Conservation (phyloP, 2,797 vertebrate species). For the Coracias cyanogaster region DNA sequence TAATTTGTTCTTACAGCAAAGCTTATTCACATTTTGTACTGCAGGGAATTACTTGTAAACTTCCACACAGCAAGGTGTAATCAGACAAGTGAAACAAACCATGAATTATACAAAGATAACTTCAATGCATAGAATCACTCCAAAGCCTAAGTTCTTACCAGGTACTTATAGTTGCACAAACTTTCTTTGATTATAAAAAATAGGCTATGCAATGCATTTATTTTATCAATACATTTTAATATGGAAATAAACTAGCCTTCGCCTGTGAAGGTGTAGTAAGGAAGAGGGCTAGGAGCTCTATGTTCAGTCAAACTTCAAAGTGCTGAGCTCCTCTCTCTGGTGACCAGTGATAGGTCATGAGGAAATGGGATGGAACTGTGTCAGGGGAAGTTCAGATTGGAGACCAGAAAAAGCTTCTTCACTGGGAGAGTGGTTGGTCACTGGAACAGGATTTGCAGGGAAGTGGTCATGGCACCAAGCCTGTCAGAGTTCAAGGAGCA, state of each 20-base stretch:
- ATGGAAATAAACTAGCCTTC: background rate
- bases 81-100: background rate
- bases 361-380: accelerated
- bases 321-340: background rate
- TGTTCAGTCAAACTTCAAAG: background rate
- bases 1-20: background rate
- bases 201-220: background rate
- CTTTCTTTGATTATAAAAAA: background rate
- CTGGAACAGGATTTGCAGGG: background rate
- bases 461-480: background rate
- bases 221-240: background rate
- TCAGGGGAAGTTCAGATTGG: background rate
- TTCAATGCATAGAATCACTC: background rate
- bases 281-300: background rate
- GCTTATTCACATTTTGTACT: constrained; percentile 5
- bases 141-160: background rate
- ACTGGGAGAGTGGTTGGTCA: accelerated
- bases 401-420: background rate
- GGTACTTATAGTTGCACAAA: background rate
- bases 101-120: background rate
- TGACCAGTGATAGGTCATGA: accelerated
- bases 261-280: background rate
- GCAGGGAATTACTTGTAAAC: background rate
- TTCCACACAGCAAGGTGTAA: background rate
- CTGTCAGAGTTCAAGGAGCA: background rate